A percentile compares a stretch with the other conserved stretches of the same genome.
These are phyloP conservation scores for Sciurus niger DNA, from an alignment of 2,113 vertebrate genomes.

Conservation along the genomic window DNA sequence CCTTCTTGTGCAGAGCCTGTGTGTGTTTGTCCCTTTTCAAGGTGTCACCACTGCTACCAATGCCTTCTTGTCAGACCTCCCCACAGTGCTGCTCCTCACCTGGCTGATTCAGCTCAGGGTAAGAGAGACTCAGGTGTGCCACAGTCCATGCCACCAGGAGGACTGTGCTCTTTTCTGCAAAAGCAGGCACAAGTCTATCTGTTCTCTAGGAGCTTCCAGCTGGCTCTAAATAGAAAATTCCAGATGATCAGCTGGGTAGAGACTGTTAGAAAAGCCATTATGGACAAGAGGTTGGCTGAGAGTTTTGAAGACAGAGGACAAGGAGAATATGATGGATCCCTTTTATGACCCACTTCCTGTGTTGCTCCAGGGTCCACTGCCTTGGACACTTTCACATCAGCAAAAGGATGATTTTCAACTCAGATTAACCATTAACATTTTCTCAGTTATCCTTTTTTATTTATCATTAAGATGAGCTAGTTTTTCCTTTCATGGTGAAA, in stretches of 20 bases:
- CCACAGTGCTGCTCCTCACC: not conserved
- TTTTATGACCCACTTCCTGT: too few species aligned
- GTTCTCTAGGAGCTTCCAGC: not conserved
- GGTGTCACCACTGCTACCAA: not conserved
- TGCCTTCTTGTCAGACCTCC: not conserved
- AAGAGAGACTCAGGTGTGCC: not conserved
- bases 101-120: not conserved
- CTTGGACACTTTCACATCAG: too few species aligned
- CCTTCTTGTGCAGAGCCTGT: accelerated
- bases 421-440: too few species aligned
- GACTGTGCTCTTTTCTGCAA: not conserved
- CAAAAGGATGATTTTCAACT: too few species aligned
- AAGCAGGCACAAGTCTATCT: not conserved
- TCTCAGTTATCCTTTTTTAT: too few species aligned
- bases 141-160: accelerated
- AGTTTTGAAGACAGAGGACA: not conserved
- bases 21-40: not conserved
- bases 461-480: too few species aligned
- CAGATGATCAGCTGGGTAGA: not conserved
- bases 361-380: too few species aligned
- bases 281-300: not conserved
- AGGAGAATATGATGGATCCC: not conserved
- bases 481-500: too few species aligned
- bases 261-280: too few species aligned
- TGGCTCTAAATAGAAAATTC: too few species aligned